phyloP scores from a whole-genome alignment of 2,113 vertebrate genomes.

The Romanogobio albipinnatus region DNA sequence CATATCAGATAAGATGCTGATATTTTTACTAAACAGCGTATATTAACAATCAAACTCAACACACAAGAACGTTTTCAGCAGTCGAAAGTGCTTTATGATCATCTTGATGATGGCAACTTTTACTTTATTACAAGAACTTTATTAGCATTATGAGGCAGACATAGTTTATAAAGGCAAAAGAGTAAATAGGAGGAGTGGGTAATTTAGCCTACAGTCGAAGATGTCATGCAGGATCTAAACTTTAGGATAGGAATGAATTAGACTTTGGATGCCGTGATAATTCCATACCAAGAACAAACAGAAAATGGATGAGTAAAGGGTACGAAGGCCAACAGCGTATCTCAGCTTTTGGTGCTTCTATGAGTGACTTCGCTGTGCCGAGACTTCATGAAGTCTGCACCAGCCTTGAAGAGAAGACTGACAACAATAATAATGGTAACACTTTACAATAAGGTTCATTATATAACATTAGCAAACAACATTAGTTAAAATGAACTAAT shows the following conservation, averaged over 20 bases:
- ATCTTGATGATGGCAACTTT: background rate
- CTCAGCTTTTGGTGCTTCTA: background rate
- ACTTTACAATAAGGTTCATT: too few relatives aligned
- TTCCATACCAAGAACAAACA: background rate
- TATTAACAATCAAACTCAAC: background rate
- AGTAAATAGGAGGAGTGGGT: background rate
- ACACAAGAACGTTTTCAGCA: background rate
- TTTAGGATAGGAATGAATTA: background rate
- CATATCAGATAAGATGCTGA: background rate
- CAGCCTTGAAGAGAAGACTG: background rate
- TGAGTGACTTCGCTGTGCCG: too few relatives aligned
- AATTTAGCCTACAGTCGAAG: background rate
- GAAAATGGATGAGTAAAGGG: background rate
- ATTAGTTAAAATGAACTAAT: too few relatives aligned
- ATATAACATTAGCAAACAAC: too few relatives aligned
- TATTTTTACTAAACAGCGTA: background rate
- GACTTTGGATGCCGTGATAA: background rate
- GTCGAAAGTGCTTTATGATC: background rate
- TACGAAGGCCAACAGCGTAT: background rate
- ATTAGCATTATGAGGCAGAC: background rate
- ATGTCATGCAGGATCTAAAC: background rate
- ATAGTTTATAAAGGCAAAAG: background rate
- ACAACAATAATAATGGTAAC: background rate
- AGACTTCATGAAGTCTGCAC: background rate
- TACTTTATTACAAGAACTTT: background rate